Percentiles rank a stretch among this genome's conserved stretches.
Conservation (phyloP, 2,113 vertebrate genomes). For the Neotragus pygmaeus region DNA sequence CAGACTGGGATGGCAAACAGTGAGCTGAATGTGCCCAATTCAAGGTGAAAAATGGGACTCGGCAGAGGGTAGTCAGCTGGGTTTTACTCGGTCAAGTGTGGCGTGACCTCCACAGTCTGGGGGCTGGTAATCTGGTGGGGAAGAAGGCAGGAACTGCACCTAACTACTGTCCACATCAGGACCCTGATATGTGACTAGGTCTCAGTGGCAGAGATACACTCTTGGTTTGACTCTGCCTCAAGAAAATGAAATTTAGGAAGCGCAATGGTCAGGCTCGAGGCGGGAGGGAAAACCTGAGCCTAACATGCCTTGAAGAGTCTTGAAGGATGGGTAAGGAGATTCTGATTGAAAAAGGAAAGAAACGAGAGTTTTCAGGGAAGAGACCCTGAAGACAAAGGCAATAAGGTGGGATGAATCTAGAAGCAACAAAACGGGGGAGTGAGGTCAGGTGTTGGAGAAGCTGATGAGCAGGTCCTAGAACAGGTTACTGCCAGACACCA, state of each 20-base stretch:
- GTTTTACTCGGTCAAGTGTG: background rate
- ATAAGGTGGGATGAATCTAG: background rate
- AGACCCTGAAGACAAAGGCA: background rate
- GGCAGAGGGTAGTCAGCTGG: background rate
- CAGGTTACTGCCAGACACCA: rapidly evolving
- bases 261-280: rapidly evolving
- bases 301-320: background rate
- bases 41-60: background rate
- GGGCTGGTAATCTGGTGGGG: background rate
- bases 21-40: rapidly evolving
- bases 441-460: background rate
- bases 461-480: no score
- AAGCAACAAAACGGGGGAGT: background rate
- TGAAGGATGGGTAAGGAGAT: background rate
- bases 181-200: no score
- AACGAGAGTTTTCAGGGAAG: background rate
- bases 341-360: background rate
- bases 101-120: rapidly evolving
- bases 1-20: no score
- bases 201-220: background rate
- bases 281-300: background rate
- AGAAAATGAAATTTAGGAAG: background rate
- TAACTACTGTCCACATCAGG: rapidly evolving
- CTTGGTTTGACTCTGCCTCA: background rate
- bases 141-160: rapidly evolving